Conservation (phyloP, 35 echinoderm and acorn worm species). For the Strongylocentrotus purpuratus region DNA sequence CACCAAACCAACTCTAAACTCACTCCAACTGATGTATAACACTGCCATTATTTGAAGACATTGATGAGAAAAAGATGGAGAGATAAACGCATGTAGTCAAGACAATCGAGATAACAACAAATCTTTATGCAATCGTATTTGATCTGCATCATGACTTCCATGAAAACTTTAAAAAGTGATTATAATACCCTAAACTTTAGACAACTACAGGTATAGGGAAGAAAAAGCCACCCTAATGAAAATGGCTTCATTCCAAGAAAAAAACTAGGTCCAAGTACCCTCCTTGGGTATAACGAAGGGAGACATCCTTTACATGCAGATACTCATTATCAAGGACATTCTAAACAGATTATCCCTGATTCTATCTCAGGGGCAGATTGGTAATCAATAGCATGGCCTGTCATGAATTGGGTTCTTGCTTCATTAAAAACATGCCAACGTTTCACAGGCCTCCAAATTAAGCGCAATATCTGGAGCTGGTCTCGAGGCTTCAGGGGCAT, state of each 20-base stretch:
- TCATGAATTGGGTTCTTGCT: not conserved
- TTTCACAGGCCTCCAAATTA: not conserved
- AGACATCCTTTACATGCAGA: not conserved
- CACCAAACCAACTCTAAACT: too few relatives aligned
- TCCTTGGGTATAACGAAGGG: not conserved
- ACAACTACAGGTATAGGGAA: not conserved
- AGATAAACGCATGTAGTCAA: too few relatives aligned
- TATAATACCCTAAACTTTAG: not conserved
- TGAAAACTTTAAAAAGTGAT: too few relatives aligned
- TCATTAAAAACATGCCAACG: not conserved
- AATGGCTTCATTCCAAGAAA: not conserved
- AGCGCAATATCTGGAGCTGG: not conserved
- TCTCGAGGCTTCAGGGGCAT: not conserved
- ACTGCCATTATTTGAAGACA: too few relatives aligned
- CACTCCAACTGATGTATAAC: too few relatives aligned
- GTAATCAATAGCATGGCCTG: not conserved
- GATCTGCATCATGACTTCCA: not conserved
- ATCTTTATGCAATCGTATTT: too few relatives aligned
- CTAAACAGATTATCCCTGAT: conserved; percentile 5
- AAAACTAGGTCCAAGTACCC: not conserved
- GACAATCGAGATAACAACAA: too few relatives aligned
- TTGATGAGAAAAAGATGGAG: too few relatives aligned
- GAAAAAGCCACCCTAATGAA: too few relatives aligned
- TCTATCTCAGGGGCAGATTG: not conserved
- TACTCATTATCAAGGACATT: conserved; percentile 11